Conservation (phyloP, 30 jellyfish, hydroid and myxozoan species). For the Rhopilema esculentum region DNA sequence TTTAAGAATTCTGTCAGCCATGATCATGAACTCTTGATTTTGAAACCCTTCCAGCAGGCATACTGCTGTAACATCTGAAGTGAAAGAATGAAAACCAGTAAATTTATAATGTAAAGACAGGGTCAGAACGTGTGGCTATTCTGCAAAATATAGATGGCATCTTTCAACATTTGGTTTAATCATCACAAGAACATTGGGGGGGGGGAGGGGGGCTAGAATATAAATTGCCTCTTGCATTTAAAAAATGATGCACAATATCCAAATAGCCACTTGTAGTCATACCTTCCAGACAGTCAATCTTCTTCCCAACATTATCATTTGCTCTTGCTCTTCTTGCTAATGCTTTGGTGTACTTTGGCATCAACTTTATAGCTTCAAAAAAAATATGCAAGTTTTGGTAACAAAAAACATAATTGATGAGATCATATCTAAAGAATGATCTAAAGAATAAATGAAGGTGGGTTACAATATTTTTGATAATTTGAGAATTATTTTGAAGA, state of each 20-base stretch:
- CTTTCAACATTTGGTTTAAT: too few species aligned
- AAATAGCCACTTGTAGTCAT: too few species aligned
- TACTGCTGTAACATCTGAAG: constrained; percentile 94
- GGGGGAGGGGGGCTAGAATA: too few species aligned
- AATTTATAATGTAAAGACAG: not conserved
- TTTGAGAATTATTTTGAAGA: too few species aligned
- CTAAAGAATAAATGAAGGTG: too few species aligned
- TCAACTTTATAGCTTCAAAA: constrained; percentile 75
- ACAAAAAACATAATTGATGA: not conserved
- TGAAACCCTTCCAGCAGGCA: constrained; percentile 94
- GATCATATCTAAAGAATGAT: not conserved
- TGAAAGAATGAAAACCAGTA: not conserved
- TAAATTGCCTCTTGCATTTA: too few species aligned
- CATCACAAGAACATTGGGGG: too few species aligned
- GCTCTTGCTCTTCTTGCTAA: constrained; percentile 94
- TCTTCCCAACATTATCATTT: constrained; percentile 64
- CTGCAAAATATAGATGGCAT: too few species aligned
- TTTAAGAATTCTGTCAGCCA: constrained; percentile 92
- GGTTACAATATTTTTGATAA: too few species aligned
- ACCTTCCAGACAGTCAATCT: constrained; percentile 91
- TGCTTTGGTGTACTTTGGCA: constrained; percentile 90
- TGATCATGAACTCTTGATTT: constrained; percentile 73
- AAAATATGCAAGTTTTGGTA: not conserved
- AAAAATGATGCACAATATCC: too few species aligned
- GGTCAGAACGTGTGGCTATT: too few species aligned